Base-by-base conservation (phyloP, 2,888 invertebrate genomes). In the Lampropteryx suffumata region DNA sequence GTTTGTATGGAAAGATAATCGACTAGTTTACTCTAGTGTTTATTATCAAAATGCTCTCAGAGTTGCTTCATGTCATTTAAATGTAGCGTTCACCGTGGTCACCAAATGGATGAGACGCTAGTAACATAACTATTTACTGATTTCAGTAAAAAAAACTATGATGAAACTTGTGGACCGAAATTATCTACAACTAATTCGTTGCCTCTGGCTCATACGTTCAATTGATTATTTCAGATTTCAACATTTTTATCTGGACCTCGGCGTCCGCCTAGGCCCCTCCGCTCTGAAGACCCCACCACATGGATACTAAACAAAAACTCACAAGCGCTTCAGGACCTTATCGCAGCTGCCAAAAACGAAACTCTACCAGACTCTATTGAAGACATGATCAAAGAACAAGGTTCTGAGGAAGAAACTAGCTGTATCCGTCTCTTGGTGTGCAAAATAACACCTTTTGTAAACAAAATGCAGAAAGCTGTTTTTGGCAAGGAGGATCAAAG, bases 351-450 rank as follows among this genome's bases (percentile, higher is more conserved):
- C 0, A 92, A 91, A 64, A 93, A 94, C 71, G 84, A 90, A 39
- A 87, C 93, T 24, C 78, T 96, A 33, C 90, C 95, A 0, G 90
- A 92, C 17, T 82, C 91, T 14, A 78, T 96, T 26, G 92, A 94
- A 40, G 86, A 93, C 7, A 79, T 92, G 56, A 86, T 95, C 39
- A 84, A 90, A 67, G 83, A 91, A 60, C 76, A 91, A 64, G 90
- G 91, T 13, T 75, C 87, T 0, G 80, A 91, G 6, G 88, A 92
- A 51, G 93, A 95, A 61, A 93, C 92, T 0, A 93, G 93, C 41
- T 96, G 96, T 63, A 87, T 95, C 1, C 92, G 93, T 66, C 82
- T 95, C 24, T 79, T 97, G 26, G 83, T 96, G 54, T 97, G 97
- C 73, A 96, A 96, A 84, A 92, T 92, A 56, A 92, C 94, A 0